Evolutionary conservation across 2,113 vertebrate genomes (phyloP).

Genomic region (Pseudonaja textilis): DNA sequence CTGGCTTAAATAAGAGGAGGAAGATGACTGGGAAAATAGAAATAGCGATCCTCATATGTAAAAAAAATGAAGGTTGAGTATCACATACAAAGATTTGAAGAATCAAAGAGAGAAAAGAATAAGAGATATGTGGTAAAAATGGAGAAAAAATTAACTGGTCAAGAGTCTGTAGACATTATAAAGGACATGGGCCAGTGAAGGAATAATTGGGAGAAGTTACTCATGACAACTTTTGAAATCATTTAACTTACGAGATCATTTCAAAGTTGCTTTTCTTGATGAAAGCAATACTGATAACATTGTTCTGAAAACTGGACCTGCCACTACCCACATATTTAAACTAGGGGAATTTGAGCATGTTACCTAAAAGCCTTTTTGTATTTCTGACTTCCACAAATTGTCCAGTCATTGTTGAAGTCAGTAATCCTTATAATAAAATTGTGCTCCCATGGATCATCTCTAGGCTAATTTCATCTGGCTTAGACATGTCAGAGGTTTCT

Average conservation of each 20-base stretch:
- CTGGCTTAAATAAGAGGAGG: not conserved
- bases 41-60: not conserved
- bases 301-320: not conserved
- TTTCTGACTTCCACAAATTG: not conserved
- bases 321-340: not conserved
- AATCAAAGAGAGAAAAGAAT: not conserved
- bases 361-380: not conserved
- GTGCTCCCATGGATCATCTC: not conserved
- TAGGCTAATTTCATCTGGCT: not conserved
- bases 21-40: not conserved
- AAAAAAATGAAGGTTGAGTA: not conserved
- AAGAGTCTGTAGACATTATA: not conserved
- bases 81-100: not conserved
- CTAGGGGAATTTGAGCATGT: not conserved
- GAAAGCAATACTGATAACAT: not conserved
- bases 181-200: not conserved
- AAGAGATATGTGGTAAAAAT: not conserved
- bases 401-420: not conserved
- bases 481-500: not conserved
- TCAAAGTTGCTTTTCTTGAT: not conserved
- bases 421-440: not conserved
- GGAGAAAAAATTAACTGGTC: not conserved
- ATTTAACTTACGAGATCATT: not conserved
- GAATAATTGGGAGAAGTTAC: not conserved
- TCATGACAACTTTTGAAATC: not conserved